phyloP scores from a whole-genome alignment of 1,140 invertebrate species.

The Lepidurus apus region DNA sequence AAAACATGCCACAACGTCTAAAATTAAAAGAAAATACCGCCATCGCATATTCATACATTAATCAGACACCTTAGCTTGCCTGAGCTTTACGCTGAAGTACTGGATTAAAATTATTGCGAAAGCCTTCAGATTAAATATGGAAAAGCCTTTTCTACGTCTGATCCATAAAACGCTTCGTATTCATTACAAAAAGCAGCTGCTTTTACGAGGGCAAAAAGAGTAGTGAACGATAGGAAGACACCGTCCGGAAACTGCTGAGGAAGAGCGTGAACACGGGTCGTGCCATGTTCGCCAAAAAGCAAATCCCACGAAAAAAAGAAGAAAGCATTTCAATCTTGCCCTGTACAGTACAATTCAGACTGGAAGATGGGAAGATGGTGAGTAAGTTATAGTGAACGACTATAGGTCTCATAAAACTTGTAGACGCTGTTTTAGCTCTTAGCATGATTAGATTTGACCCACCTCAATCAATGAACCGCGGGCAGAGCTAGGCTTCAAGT shows the following conservation, averaged over 20 bases:
- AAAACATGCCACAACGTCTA: too few relatives aligned
- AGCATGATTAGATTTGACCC: not conserved
- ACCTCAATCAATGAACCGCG: not conserved
- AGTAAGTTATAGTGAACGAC: not conserved
- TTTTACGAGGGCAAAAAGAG: not conserved
- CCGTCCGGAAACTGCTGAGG: not conserved
- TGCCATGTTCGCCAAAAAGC: slow-evolving; percentile 7
- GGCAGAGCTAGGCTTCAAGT: not conserved
- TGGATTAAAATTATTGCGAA: too few relatives aligned
- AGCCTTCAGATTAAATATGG: too few relatives aligned
- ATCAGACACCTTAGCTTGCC: too few relatives aligned
- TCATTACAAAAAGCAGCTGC: not conserved
- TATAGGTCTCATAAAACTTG: not conserved
- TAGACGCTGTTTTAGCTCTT: not conserved
- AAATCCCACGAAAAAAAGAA: not conserved
- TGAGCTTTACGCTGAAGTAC: too few relatives aligned
- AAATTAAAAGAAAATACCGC: too few relatives aligned
- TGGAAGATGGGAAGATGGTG: not conserved
- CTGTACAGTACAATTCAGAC: not conserved
- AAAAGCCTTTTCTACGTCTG: too few relatives aligned
- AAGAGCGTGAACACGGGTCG: not conserved
- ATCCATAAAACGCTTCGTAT: too few relatives aligned
- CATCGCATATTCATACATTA: too few relatives aligned
- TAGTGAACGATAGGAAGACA: not conserved
- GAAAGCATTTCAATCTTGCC: not conserved